A percentile compares a stretch with the other conserved stretches of the same genome.
phyloP scores from a whole-genome alignment of 2,113 vertebrate genomes.

The Eudyptes chrysolophus region DNA sequence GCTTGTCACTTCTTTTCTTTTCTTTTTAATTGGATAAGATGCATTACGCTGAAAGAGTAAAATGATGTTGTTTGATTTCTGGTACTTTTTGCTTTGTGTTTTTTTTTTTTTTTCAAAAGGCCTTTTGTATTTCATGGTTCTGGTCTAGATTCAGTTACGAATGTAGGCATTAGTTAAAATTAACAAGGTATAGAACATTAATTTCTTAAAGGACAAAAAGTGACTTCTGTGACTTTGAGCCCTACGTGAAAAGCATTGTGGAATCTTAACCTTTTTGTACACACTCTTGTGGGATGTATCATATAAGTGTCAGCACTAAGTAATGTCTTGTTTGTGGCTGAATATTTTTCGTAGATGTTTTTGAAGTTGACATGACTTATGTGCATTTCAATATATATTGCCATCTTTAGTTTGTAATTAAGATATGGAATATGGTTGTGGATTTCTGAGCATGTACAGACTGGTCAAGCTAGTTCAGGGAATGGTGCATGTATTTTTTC shows the following conservation, averaged over 20 bases:
- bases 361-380: slow-evolving; percentile 84
- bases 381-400: slow-evolving; percentile 87
- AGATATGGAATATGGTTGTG: slow-evolving; percentile 85
- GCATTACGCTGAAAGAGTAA: slow-evolving; percentile 52
- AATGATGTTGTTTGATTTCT: slow-evolving; percentile 63
- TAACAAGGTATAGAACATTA: slow-evolving; percentile 76
- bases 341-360: slow-evolving; percentile 87
- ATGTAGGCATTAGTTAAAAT: slow-evolving; percentile 80
- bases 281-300: slow-evolving; percentile 83
- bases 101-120: slow-evolving; percentile 41
- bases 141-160: slow-evolving; percentile 83
- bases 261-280: slow-evolving; percentile 86
- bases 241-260: slow-evolving; percentile 76
- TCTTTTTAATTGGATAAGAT: slow-evolving; percentile 66
- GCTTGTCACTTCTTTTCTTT: slow-evolving; percentile 70
- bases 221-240: slow-evolving; percentile 78
- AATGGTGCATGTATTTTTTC: slow-evolving; percentile 89
- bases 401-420: slow-evolving; percentile 86
- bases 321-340: slow-evolving; percentile 87
- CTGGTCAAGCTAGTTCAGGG: slow-evolving; percentile 84
- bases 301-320: slow-evolving; percentile 85
- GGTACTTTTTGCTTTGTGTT: slow-evolving; percentile 64
- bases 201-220: slow-evolving; percentile 75
- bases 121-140: slow-evolving; percentile 77
- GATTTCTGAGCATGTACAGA: slow-evolving; percentile 91